phyloP scores from a whole-genome alignment of 1,140 invertebrate species.

The Centruroides vittatus region DNA sequence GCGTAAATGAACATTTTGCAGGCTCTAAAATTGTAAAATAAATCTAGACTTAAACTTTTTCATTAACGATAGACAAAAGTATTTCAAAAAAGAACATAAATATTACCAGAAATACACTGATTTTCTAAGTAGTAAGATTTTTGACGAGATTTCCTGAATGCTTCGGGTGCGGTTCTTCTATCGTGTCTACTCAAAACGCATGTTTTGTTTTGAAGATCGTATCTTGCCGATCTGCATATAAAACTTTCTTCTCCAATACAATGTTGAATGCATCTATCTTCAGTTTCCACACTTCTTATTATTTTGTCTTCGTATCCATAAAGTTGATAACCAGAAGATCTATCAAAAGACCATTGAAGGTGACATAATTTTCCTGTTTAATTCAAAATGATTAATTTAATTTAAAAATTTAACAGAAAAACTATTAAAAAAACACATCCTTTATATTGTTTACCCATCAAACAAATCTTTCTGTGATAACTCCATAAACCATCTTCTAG shows the following conservation, averaged over 20 bases:
- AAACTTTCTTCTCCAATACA: slow-evolving; percentile 14
- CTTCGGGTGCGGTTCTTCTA: slow-evolving; percentile 15
- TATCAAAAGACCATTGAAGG: slow-evolving; percentile 13
- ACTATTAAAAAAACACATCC: too few species aligned
- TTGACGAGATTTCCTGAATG: slow-evolving; percentile 5
- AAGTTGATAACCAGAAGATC: slow-evolving; percentile 10
- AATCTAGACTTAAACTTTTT: background rate
- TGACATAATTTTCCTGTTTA: slow-evolving; percentile 4
- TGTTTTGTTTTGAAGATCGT: slow-evolving; percentile 4
- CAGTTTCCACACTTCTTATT: background rate
- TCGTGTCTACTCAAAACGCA: slow-evolving; percentile 14
- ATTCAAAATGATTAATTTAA: background rate
- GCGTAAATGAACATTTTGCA: background rate
- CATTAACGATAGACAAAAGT: background rate
- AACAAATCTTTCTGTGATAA: background rate
- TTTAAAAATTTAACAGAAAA: background rate
- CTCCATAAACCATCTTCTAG: background rate
- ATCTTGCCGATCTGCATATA: slow-evolving; percentile 13
- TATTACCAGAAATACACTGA: slow-evolving; percentile 15
- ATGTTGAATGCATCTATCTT: slow-evolving; percentile 10
- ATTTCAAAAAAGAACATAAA: background rate
- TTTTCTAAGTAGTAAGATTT: slow-evolving; percentile 14
- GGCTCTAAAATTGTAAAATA: background rate
- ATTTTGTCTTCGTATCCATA: slow-evolving; percentile 14
- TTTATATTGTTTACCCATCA: background rate